Conservation (phyloP, 2,888 invertebrate species). For the Yponomeuta malinellus region DNA sequence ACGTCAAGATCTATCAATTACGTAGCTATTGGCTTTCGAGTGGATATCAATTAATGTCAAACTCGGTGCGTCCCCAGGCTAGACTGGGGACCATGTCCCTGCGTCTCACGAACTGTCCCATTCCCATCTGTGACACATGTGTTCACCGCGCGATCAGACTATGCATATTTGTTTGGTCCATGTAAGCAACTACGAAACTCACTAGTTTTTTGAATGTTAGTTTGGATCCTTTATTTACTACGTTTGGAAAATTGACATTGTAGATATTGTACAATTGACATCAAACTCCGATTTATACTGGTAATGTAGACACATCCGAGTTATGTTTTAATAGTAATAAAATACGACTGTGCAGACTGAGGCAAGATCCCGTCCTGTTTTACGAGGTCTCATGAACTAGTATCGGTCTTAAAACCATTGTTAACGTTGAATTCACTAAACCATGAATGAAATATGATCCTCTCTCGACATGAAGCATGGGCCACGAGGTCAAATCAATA, state of each 20-base stretch:
- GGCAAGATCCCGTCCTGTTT: not conserved
- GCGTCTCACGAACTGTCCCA: not conserved
- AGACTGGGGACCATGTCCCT: constrained; percentile 5
- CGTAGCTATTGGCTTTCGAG: constrained; percentile 50
- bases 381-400: constrained; percentile 2
- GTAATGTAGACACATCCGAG: not conserved
- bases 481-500: constrained; percentile 16
- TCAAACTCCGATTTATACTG: not conserved
- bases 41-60: constrained; percentile 57
- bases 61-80: not conserved
- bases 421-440: constrained; percentile 13
- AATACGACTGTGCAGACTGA: not conserved
- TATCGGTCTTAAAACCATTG: constrained; percentile 10
- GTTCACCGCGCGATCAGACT: not conserved
- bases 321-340: not conserved
- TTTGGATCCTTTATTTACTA: not conserved
- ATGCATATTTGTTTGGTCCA: not conserved
- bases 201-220: not conserved
- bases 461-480: constrained; percentile 7
- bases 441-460: constrained; percentile 14
- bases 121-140: not conserved
- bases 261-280: not conserved
- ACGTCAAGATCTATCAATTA: constrained; percentile 63
- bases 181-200: not conserved
- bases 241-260: not conserved